Base-by-base conservation (phyloP, 2,888 invertebrate species). In the Anoncus sp. region DNA sequence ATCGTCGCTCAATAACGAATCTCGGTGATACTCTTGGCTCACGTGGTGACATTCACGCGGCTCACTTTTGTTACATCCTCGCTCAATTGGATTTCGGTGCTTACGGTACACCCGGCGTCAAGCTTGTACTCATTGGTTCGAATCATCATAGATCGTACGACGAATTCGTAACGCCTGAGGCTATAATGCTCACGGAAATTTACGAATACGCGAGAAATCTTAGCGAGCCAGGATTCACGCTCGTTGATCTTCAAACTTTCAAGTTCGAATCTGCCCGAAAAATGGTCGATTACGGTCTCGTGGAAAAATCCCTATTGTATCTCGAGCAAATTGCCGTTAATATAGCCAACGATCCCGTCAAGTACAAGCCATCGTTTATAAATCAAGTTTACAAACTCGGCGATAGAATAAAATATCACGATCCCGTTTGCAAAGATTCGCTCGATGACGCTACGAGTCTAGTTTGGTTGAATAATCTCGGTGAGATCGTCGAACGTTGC, bases 41-140 rank as follows among this genome's bases (percentile, higher is more conserved):
- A 70, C 95, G 96, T 82, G 98, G 98, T 12, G 96, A 96, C 86
- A 92, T 97, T 70, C 96, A 96, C 92, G 98, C 97, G 1, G 97
- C 98, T 24, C 99, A 99, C 91, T 98, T 99, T 92, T 99, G 98
- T 91, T 99, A 98, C 92, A 92, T 99, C 86, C 95, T 98, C 92
- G 98, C 96, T 1, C 96, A 96, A 85, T 93, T 94, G 77, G 93
- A 92, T 86, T 91, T 95, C 87, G 92, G 92, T 6, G 84, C 89
- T 6, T 92, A 92, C 82, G 92, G 90, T 82, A 89, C 89, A 87
- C 93, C 90, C 3, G 90, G 90, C 16, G 92, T 94, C 2, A 97
- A 97, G 86, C 92, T 98, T 77, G 94, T 97, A 65, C 93, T 98
- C 57, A 93, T 98, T 81, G 96, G 98, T 74, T 94, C 96, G 6